Conservation (phyloP, 2,888 invertebrate genomes). For the Lissocephala sabroskyi region DNA sequence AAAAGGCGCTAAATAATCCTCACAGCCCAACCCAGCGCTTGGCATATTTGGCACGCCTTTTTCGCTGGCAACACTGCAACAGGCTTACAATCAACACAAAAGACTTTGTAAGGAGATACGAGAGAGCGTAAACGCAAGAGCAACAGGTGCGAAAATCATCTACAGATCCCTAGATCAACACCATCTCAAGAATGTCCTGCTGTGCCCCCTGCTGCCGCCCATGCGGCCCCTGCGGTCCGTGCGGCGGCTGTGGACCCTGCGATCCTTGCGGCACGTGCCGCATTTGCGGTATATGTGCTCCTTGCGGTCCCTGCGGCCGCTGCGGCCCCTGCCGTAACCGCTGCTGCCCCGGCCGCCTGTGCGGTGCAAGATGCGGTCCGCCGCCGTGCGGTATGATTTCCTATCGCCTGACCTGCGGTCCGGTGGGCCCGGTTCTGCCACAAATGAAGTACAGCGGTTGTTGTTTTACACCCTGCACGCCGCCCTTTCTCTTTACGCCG, state of each 20-base stretch:
- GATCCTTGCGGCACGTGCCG: conserved; percentile 39
- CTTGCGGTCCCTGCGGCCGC: conserved; percentile 29
- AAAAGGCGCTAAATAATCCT: conserved; percentile 46
- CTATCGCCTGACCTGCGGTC: conserved; percentile 40
- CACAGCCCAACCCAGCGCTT: conserved; percentile 13
- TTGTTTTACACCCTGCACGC: conserved; percentile 16
- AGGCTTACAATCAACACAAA: too few relatives aligned
- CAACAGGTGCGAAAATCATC: conserved; percentile 19
- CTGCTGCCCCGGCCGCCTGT: conserved; percentile 29
- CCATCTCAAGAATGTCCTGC: too few relatives aligned
- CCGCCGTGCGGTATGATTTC: conserved; percentile 35
- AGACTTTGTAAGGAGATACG: too few relatives aligned
- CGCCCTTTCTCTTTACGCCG: conserved; percentile 41
- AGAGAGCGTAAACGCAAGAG: too few relatives aligned
- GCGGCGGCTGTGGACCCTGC: conserved; percentile 33
- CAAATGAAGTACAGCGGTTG: conserved; percentile 27
- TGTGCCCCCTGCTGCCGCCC: too few relatives aligned
- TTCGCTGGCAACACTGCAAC: too few relatives aligned
- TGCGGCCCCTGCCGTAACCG: conserved; percentile 47
- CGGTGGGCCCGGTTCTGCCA: conserved; percentile 43
- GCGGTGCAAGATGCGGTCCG: conserved; percentile 45
- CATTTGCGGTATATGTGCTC: conserved; percentile 48
- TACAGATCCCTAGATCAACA: too few relatives aligned
- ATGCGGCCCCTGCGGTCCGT: conserved; percentile 30
- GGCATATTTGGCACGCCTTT: conserved; percentile 52